Evolutionary conservation across 2,797 vertebrate genomes (phyloP), one percentile per base, ranked within the genome.

Genomic region (Lacerta bilineata): DNA sequence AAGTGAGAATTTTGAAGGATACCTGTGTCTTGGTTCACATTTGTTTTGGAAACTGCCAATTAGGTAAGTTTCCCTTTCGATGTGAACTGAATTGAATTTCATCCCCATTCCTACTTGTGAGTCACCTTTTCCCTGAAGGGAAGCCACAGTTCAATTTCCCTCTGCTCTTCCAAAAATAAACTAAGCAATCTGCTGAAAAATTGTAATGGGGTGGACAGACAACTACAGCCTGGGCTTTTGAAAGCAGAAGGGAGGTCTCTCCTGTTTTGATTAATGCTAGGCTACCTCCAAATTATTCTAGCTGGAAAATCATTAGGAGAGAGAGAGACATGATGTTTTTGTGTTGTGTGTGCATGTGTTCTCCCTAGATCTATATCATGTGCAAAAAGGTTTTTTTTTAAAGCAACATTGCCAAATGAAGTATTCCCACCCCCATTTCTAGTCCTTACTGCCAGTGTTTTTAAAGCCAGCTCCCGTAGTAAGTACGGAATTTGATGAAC

Each of bases 221-320:
- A 83, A 43, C 43, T 83, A 25, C 33, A n/a, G 61, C 4, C 20
- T 69, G 64, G 27, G 61, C 61, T 88, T 88, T 78, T 77, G 64
- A 71, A 88, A 83, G 15, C 81, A 78, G 74, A 83, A 83, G 33
- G 61, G n/a, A 68, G 69, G 15, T 69, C 81, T 83, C 80, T 76
- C 41, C 61, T 88, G 83, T 88, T 74, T 39, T 88, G 87, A 88
- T 88, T 88, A 88, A 88, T 88, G 74, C 61, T 78, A 72, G 59
- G 81, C 9, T 83, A 36, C 87, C 69, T 88, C 87, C 74, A 88
- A 78, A 77, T 64, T 59, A 83, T 69, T 77, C 68, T 88, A 83
- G 43, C 61, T 88, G 64, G 81, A 77, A 88, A 88, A 83, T 80
- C 76, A 79, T 74, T 74, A 88, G 33, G 66, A 72, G 82, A 80